A percentile compares a stretch with the other conserved stretches of the same genome.
phyloP scores from a whole-genome alignment of 2,113 vertebrate genomes.

The Phalacrocorax brasilianus region DNA sequence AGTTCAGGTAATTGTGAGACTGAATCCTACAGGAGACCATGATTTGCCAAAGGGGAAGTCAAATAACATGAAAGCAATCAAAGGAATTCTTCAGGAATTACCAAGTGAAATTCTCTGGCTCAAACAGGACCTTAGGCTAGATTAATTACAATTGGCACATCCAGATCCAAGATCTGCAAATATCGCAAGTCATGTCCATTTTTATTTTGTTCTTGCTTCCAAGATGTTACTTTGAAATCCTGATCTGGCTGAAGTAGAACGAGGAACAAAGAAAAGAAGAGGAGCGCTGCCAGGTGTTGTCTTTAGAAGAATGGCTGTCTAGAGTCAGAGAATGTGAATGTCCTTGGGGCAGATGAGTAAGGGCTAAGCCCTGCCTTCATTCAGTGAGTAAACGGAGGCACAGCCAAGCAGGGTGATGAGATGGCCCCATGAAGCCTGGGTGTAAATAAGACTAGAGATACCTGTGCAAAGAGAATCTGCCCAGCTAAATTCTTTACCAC shows the following conservation, averaged over 20 bases:
- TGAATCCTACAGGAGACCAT: slow-evolving; percentile 13
- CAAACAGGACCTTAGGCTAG: not conserved
- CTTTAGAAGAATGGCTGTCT: not conserved
- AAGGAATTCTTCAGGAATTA: slow-evolving; percentile 45
- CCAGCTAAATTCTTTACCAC: not conserved
- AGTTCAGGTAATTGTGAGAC: slow-evolving; percentile 49
- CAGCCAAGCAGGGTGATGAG: not conserved
- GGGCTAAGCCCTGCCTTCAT: not conserved
- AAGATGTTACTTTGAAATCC: not conserved
- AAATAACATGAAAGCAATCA: slow-evolving; percentile 56
- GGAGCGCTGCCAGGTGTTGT: not conserved
- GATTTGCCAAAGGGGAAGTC: slow-evolving; percentile 35
- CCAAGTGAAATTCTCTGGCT: not conserved
- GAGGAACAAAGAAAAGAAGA: not conserved
- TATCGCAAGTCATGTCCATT: not conserved
- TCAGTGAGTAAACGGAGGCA: not conserved
- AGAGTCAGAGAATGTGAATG: not conserved
- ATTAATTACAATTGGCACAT: not conserved
- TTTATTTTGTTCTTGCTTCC: not conserved
- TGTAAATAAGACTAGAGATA: not conserved
- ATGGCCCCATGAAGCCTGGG: not conserved
- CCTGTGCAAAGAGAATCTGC: not conserved
- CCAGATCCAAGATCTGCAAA: not conserved
- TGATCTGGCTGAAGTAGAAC: not conserved
- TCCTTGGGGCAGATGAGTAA: not conserved